Base-by-base conservation (phyloP, 2,113 vertebrate genomes). In the Xenotilapia caudafasciata region DNA sequence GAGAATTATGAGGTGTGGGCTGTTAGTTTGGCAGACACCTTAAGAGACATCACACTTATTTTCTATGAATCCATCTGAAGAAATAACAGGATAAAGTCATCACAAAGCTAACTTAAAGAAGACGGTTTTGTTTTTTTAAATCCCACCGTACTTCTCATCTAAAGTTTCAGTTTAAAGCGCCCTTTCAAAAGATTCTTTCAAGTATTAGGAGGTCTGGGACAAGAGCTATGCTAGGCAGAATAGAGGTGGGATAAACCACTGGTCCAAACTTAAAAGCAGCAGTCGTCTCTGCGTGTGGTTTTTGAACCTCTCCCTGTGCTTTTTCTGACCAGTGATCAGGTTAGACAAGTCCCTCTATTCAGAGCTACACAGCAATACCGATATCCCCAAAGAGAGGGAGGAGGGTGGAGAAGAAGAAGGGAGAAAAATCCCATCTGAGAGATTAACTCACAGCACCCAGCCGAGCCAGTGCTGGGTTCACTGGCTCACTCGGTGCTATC, bases 371-470 rank as follows among this genome's bases (percentile, higher is more conserved):
- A 83, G 90, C 86, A 93, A 90, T 79, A 92, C 86, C 40, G 92
- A 95, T 93, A 94, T 94, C 88, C 94, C 92, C 92, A 87, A 90
- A 92, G 85, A 94, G 93, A 93, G 83, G 77, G 87, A 92, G 86
- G 90, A 83, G 92, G 85, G 87, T 80, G 87, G 84, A 91, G 91
- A 45, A 91, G 79, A 82, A 79, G 70, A 51, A 28, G 75, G 55
- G 80, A 62, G 65, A 83, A 79, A 92, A 93, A 92, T 92, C 90
- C 92, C 83, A 94, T 95, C 90, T 87, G 86, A 93, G 93, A 96
- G 95, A 96, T 96, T 95, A 96, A 93, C 93, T 93, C 62, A 60
- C 90, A 94, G 95, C 92, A 93, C 95, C 94, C 94, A 94, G 80
- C 94, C 68, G 88, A 93, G 94, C 91, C 90, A n/a, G 93, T 77